Evolutionary conservation across 2,797 vertebrate genomes (phyloP).

Genomic region (Hypotaenidia okinawae): DNA sequence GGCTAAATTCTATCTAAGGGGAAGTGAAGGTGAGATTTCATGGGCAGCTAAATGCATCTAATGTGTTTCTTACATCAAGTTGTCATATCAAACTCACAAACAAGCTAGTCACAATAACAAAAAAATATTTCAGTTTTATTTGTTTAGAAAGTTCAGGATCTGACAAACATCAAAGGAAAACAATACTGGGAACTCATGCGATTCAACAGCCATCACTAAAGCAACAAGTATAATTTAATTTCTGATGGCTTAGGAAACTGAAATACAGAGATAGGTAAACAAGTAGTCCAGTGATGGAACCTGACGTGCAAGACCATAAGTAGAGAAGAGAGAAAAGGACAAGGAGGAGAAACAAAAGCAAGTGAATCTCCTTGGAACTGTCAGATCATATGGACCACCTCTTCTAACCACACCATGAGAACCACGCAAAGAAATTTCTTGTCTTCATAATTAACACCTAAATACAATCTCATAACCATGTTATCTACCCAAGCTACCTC

Average conservation of each 20-base stretch:
- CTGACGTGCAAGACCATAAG: background rate
- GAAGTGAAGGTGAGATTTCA: background rate
- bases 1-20: background rate
- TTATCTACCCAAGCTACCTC: background rate
- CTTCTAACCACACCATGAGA: background rate
- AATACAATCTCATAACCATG: background rate
- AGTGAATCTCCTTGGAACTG: background rate
- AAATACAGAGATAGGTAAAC: background rate
- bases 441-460: background rate
- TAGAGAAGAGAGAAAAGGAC: background rate
- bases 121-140: background rate
- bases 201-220: background rate
- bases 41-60: background rate
- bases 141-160: background rate
- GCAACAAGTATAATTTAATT: background rate
- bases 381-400: background rate
- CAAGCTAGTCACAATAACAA: background rate
- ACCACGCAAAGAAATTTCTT: background rate
- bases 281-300: background rate
- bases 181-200: background rate
- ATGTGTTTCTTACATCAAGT: background rate
- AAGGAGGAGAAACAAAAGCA: background rate
- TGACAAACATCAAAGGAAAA: background rate
- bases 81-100: background rate
- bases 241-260: background rate